Percentiles rank a stretch among this genome's conserved stretches.
Conservation (phyloP, 2,797 vertebrate genomes). For the Myotis daubentonii region DNA sequence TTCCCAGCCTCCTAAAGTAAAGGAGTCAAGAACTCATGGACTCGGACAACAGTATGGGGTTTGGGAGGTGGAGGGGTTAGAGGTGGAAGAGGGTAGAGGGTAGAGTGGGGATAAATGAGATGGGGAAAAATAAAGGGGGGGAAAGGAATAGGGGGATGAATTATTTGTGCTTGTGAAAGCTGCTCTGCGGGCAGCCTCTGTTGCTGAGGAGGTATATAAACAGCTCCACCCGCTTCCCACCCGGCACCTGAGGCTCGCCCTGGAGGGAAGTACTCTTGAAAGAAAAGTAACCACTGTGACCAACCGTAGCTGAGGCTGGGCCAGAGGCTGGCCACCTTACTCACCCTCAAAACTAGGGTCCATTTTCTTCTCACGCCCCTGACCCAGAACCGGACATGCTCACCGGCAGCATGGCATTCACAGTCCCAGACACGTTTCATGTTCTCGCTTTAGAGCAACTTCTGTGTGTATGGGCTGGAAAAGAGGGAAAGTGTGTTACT, state of each 20-base stretch:
- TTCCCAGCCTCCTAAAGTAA: background rate
- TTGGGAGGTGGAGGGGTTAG: background rate
- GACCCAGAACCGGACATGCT: background rate
- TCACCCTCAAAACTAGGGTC: background rate
- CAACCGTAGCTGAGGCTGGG: background rate
- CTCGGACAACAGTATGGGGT: background rate
- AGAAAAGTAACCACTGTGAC: background rate
- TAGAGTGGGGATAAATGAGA: background rate
- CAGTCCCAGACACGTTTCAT: background rate
- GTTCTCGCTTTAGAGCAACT: constrained; percentile 54
- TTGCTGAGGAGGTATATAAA: background rate
- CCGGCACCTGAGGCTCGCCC: background rate
- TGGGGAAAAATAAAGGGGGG: background rate
- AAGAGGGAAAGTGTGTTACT: constrained; percentile 85
- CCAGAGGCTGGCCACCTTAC: background rate
- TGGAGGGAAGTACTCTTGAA: background rate
- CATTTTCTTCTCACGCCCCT: background rate
- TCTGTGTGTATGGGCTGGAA: constrained; percentile 84
- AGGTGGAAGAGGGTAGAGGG: background rate
- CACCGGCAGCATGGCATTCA: constrained; percentile 41
- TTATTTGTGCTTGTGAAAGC: constrained; percentile 33
- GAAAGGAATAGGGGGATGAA: background rate
- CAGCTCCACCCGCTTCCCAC: background rate
- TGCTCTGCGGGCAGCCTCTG: background rate
- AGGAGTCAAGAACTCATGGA: background rate